These are phyloP conservation scores for Polyommatus icarus DNA, from an alignment of 2,888 invertebrate genomes.

Conservation along the genomic window DNA sequence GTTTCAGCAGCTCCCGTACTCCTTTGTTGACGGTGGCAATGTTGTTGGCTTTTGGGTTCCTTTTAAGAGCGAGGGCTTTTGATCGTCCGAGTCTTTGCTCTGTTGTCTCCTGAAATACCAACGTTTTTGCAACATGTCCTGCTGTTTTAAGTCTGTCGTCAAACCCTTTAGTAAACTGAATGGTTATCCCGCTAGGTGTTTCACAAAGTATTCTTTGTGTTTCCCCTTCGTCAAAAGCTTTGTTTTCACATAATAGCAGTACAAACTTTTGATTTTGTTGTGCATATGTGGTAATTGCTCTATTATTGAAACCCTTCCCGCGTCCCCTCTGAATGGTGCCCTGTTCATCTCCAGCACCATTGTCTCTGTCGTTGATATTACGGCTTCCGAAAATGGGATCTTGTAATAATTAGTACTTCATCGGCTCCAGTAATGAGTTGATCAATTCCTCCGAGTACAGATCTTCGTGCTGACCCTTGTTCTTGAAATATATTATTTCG, in stretches of 20 bases:
- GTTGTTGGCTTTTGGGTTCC: no score
- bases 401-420: conserved; percentile 11
- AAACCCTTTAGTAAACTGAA: neutral
- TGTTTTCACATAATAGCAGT: conserved; percentile 9
- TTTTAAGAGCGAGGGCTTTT: no score
- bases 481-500: conserved; percentile 30
- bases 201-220: neutral
- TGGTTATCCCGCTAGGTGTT: neutral
- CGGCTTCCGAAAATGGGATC: neutral
- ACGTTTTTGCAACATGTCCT: neutral
- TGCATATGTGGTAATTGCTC: neutral
- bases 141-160: neutral
- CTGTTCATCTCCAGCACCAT: conserved; percentile 31
- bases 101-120: neutral
- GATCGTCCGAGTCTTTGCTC: no score
- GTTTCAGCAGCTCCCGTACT: no score
- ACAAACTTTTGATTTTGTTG: conserved; percentile 2
- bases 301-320: neutral
- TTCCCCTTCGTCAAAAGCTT: conserved; percentile 11
- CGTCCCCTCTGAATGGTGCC: neutral
- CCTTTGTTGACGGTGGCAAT: no score
- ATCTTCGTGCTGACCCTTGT: conserved; percentile 31
- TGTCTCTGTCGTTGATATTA: neutral
- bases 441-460: conserved; percentile 11
- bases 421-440: conserved; percentile 24